A percentile compares a stretch with the other conserved stretches of the same genome.
phyloP scores from a whole-genome alignment of 2,113 vertebrate species.

The Rattus rattus region DNA sequence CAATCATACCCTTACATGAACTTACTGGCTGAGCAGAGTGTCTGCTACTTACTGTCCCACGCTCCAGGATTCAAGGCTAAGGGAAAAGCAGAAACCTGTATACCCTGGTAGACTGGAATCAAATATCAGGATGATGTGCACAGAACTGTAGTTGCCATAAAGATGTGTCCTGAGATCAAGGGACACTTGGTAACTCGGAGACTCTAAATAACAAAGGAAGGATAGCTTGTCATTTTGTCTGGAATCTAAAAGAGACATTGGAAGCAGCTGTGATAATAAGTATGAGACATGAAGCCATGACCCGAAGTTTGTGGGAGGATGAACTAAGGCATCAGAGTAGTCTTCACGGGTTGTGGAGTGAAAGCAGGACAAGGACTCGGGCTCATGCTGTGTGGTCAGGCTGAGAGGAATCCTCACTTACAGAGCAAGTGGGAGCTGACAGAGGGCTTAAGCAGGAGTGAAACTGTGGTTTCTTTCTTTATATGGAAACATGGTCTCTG shows the following conservation, averaged over 20 bases:
- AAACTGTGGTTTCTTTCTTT: not conserved
- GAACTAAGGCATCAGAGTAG: not conserved
- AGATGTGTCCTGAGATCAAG: not conserved
- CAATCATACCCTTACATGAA: not conserved
- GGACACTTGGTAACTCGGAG: not conserved
- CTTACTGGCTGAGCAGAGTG: not conserved
- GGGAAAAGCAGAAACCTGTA: not conserved
- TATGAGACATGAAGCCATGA: not conserved
- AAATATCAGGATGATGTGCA: not conserved
- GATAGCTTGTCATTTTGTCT: not conserved
- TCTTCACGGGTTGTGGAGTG: not conserved
- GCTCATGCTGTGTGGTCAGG: rapidly evolving
- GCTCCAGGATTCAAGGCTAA: not conserved
- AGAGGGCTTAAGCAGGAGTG: not conserved
- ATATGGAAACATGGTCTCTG: not conserved
- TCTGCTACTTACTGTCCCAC: not conserved
- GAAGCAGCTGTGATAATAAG: not conserved
- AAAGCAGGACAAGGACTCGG: not conserved
- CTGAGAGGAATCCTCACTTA: not conserved
- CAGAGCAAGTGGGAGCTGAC: not conserved
- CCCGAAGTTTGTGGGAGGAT: no score
- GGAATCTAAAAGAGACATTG: not conserved
- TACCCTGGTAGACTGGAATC: not conserved
- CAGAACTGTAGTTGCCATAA: not conserved
- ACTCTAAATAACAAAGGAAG: not conserved